A percentile compares a stretch with the other conserved stretches of the same genome.
phyloP scores from a whole-genome alignment of 2,888 invertebrate genomes.

The Eupeodes latifasciatus region DNA sequence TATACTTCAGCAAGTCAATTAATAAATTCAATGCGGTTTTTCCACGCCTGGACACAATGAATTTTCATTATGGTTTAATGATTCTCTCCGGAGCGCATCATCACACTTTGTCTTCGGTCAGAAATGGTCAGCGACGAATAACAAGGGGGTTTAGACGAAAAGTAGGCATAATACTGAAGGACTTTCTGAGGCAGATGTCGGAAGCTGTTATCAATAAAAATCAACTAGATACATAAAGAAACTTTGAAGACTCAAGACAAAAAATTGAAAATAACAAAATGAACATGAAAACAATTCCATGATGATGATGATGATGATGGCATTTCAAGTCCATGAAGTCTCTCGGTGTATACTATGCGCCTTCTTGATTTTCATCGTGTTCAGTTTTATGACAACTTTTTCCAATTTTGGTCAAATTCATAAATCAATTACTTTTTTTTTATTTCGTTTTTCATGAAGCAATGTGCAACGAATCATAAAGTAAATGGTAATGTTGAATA shows the following conservation, averaged over 20 bases:
- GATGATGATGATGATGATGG: neutral
- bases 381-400: constrained; percentile 78
- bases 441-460: constrained; percentile 25
- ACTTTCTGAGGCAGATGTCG: constrained; percentile 51
- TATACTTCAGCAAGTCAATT: constrained; percentile 55
- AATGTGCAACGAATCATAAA: constrained; percentile 28
- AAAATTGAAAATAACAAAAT: neutral
- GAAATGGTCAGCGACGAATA: neutral
- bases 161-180: neutral
- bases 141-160: neutral
- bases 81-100: constrained; percentile 56
- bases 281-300: constrained; percentile 40
- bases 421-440: constrained; percentile 77
- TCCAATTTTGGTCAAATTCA: constrained; percentile 79
- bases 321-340: no score
- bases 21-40: constrained; percentile 72
- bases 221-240: neutral
- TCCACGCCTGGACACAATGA: constrained; percentile 67
- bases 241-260: neutral
- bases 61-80: constrained; percentile 74
- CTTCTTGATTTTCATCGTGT: neutral
- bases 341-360: neutral
- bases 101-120: constrained; percentile 58
- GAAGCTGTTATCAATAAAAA: constrained; percentile 71
- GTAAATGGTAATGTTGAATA: constrained; percentile 43